Conservation (phyloP, 2,888 invertebrate species). For the Pantelozetes paolii region DNA sequence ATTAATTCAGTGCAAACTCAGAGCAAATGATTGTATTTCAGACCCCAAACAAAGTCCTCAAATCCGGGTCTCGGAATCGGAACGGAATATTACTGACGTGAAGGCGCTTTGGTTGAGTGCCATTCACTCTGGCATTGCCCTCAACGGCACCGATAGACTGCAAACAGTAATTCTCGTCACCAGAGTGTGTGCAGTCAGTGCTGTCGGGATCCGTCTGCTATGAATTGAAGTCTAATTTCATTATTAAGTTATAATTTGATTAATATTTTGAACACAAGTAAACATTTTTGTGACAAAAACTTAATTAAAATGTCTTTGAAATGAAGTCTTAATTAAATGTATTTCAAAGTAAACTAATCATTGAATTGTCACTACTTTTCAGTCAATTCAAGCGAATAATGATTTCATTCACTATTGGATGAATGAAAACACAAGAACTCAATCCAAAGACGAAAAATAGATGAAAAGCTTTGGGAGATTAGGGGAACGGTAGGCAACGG, state of each 20-base stretch:
- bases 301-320: background rate
- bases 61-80: constrained; percentile 96
- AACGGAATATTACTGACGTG: constrained; percentile 99
- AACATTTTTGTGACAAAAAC: background rate
- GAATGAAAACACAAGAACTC: background rate
- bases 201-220: constrained; percentile 20
- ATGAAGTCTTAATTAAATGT: constrained; percentile 7
- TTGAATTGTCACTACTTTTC: constrained; percentile 8
- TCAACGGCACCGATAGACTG: background rate
- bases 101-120: constrained; percentile 71
- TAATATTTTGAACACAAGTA: background rate
- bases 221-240: background rate
- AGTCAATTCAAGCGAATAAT: constrained; percentile 4
- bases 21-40: background rate
- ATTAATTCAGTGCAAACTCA: background rate
- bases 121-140: background rate
- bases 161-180: background rate
- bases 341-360: constrained; percentile 8
- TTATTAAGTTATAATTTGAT: too few relatives aligned
- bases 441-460: background rate
- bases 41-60: constrained; percentile 93
- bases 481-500: background rate
- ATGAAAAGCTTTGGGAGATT: background rate
- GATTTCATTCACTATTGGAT: too few relatives aligned
- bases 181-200: background rate